Percentiles rank a stretch among this genome's conserved stretches.
phyloP scores from a whole-genome alignment of 2,797 vertebrate species.

The Decapterus maruadsi region DNA sequence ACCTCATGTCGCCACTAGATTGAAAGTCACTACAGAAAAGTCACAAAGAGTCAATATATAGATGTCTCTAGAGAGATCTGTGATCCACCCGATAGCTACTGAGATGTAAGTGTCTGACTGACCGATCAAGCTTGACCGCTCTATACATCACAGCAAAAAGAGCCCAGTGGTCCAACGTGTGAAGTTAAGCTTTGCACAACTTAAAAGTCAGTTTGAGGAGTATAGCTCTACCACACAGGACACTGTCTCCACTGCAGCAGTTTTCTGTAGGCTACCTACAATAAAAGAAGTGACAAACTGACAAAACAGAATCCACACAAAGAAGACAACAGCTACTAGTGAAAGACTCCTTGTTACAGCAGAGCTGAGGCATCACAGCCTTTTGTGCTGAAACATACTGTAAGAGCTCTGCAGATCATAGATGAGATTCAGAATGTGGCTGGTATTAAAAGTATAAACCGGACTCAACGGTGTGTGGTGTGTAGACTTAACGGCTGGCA shows the following conservation, averaged over 20 bases:
- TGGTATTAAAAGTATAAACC: neutral
- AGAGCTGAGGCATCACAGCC: conserved; percentile 14
- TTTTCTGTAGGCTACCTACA: neutral
- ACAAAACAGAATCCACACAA: neutral
- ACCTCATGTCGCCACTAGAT: neutral
- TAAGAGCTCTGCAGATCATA: neutral
- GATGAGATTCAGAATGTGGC: neutral
- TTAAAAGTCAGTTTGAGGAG: neutral
- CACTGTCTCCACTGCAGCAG: neutral
- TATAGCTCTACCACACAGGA: conserved; percentile 1
- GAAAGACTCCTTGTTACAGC: neutral
- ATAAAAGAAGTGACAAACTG: conserved; percentile 11
- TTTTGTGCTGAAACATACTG: neutral
- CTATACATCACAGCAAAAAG: neutral
- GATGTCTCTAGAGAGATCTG: neutral
- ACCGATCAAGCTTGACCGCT: neutral
- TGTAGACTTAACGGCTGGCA: conserved; percentile 21
- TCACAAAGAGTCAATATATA: neutral
- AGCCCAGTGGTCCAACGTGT: neutral
- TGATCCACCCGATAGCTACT: neutral
- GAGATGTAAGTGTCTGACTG: neutral
- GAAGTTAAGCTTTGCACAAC: neutral
- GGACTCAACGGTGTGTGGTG: too few relatives aligned
- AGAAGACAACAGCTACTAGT: neutral
- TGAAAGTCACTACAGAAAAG: neutral